Evolutionary conservation across 1,140 invertebrate genomes (phyloP), one percentile per base, ranked within the genome.

Genomic region (Atopsyche davidsoni): DNA sequence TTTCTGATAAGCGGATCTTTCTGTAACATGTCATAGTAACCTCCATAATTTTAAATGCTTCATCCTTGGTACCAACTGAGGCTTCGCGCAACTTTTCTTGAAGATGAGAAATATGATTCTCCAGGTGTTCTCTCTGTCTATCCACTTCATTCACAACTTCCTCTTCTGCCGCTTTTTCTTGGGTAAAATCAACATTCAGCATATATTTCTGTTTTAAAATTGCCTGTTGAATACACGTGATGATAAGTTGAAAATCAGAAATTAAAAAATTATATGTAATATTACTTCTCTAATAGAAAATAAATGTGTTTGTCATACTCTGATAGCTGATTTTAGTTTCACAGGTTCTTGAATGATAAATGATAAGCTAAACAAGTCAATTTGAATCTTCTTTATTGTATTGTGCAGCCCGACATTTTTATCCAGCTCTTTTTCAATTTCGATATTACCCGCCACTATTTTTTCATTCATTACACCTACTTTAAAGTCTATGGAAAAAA

Each of bases 111-210:
- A 92, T 72, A 6, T 86, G 85, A 40, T 76, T 78, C 65, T 92
- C 89, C 11, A 89, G 70, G 60, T 91, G 85, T 53, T 86, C 82
- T 16, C 87, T 72, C 64, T 93, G 89, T 10, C 85, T 73, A 44
- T 80, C 75, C 60, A 90, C 86, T 65, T 92, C 88, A 24, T 80
- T 80, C 32, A 86, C 80, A 2, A 84, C 84, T 42, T 89, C 84
- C 4, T 79, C 76, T 60, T 87, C 83, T 2, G 79, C 77, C 14
- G 75, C 70, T 10, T 78, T 79, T 34, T 70, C 78, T 3, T 78
- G 72, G 25, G 79, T 70, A 32, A 85, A 79, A 54, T 83, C 77
- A 42, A 80, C 76, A 47, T 81, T 79, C 14, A 77, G 78, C 34
- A 83, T 86, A 60, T 92, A 89, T 60, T 83, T 85, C 42, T 84